These are phyloP conservation scores for Platypus cylindrus DNA, from an alignment of 2,888 invertebrate genomes.

Conservation along the genomic window DNA sequence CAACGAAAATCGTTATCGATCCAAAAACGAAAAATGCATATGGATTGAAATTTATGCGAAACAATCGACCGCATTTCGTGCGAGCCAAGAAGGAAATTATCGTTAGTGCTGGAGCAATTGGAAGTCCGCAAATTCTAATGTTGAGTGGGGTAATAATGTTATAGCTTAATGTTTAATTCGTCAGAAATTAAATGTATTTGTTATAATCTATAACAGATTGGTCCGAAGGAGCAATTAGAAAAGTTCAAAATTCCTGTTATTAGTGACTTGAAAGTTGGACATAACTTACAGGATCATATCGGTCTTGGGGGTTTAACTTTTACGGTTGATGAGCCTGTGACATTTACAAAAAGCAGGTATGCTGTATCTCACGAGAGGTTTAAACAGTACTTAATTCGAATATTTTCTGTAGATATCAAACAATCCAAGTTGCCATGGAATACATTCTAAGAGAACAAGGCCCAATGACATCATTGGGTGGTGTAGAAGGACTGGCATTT, in stretches of 20 bases:
- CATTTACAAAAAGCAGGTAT: conserved; percentile 56
- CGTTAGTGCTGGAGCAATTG: conserved; percentile 76
- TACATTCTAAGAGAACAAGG: conserved; percentile 71
- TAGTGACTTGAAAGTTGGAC: conserved; percentile 64
- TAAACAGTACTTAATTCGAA: neutral
- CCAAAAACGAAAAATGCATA: conserved; percentile 54
- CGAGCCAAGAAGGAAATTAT: conserved; percentile 70
- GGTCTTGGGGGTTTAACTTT: conserved; percentile 78
- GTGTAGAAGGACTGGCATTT: conserved; percentile 78
- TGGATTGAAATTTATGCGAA: conserved; percentile 61
- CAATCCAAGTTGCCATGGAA: conserved; percentile 63
- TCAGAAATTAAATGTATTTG: conserved; percentile 9
- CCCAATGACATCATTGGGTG: conserved; percentile 67
- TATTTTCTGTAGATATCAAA: conserved; percentile 43
- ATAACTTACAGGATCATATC: conserved; percentile 80
- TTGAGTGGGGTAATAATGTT: conserved; percentile 56
- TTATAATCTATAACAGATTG: no score
- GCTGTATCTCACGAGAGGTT: neutral
- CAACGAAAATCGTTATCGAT: conserved; percentile 53
- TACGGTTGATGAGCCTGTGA: conserved; percentile 65
- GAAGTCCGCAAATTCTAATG: conserved; percentile 83
- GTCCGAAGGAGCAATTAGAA: conserved; percentile 62
- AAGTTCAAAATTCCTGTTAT: conserved; percentile 61
- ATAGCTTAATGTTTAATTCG: neutral
- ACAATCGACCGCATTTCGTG: conserved; percentile 51